These are phyloP conservation scores for Drosophila willistoni DNA, from an alignment of 1,140 invertebrate species.

Conservation along the genomic window DNA sequence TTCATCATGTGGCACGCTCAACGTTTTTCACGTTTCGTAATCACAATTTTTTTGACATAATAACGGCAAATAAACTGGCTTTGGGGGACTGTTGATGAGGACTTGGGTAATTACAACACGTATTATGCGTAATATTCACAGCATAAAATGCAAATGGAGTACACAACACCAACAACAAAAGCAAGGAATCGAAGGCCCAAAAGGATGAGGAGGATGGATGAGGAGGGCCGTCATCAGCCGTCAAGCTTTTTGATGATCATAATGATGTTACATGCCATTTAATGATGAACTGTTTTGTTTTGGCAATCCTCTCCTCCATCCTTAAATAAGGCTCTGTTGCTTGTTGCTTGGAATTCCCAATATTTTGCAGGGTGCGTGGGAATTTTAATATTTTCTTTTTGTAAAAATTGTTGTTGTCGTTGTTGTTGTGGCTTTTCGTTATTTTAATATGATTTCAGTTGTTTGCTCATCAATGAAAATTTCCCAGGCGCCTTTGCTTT, in stretches of 20 bases:
- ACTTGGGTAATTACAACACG: constrained; percentile 70
- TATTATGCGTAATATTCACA: constrained; percentile 80
- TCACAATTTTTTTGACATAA: constrained; percentile 71
- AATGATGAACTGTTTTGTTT: constrained; percentile 43
- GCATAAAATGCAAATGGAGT: constrained; percentile 62
- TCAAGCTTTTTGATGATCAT: constrained; percentile 24
- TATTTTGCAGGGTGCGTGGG: constrained; percentile 56
- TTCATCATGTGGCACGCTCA: constrained; percentile 33
- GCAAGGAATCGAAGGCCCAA: constrained; percentile 1
- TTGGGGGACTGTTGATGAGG: constrained; percentile 11
- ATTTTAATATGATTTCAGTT: constrained; percentile 17
- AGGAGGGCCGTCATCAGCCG: not conserved
- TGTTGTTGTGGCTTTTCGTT: not conserved
- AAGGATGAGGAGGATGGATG: constrained; percentile 25
- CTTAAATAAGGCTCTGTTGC: constrained; percentile 16
- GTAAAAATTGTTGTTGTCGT: not conserved
- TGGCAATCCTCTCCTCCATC: constrained; percentile 2
- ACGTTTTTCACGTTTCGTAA: constrained; percentile 67
- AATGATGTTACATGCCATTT: constrained; percentile 54
- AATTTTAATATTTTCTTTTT: constrained; percentile 43
- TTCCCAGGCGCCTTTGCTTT: constrained; percentile 60
- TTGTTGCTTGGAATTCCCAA: not conserved
- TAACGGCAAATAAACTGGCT: constrained; percentile 53
- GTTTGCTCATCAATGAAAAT: constrained; percentile 68
- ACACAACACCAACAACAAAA: constrained; percentile 35